Evolutionary conservation across 2,797 vertebrate genomes (phyloP), one percentile per base, ranked within the genome.

Genomic region (Danionella dracula): DNA sequence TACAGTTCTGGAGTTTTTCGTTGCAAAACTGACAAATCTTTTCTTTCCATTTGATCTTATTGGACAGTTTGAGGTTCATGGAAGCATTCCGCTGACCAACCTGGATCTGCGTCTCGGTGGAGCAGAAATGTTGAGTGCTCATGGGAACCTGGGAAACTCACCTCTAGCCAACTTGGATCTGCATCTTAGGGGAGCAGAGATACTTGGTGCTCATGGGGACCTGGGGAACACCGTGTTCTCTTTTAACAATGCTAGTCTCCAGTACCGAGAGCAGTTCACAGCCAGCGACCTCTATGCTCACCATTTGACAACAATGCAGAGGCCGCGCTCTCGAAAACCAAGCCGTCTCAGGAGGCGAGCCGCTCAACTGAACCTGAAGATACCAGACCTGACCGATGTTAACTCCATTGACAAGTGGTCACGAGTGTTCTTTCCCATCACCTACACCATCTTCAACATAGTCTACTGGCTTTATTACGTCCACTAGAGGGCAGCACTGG

Each of bases 371-470:
- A 96, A 90, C 82, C 92, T 96, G 81, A 97, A 97, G 83, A 98
- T 98, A 79, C 95, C 94, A 0, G 91, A 97, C 84, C 86, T 98
- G 85, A 96, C 92, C 40, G 93, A 98, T 31, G 95, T 98, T 69
- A 98, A 97, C 34, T 89, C 92, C 70, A 96, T 98, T 82, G 95
- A 98, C 92, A 96, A 94, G 76, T 98, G 94, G 94, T 98, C 95
- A 59, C 90, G 95, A 62, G 92, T 95, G 71, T 84, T 97, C 68
- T 97, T 97, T 79, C 95, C 95, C 23, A 92, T 95, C 75, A 87
- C 88, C 0, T 98, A 95, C 79, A 91, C 91, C 73, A 93, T 97
- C 87, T 98, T 98, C 80, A 97, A 98, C 83, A 85, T 95, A 70
- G 91, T 97, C 72, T 98, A 98, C 77, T 98, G 95, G 95, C 88